Evolutionary conservation across 2,888 invertebrate genomes (phyloP).

Genomic region (Drosophila imparisetae): DNA sequence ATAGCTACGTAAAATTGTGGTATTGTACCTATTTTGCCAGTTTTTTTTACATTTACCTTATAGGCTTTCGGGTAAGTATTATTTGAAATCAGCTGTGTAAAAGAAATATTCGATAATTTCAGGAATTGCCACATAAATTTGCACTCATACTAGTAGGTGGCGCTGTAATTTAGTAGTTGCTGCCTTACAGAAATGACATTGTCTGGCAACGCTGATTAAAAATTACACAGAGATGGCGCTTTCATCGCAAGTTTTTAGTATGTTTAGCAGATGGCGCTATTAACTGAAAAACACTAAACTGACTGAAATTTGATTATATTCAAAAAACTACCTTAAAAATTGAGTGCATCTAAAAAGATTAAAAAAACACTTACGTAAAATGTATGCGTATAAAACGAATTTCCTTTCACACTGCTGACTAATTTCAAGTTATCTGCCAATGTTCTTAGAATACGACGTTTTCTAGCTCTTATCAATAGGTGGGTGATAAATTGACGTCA

Average conservation of each 20-base stretch:
- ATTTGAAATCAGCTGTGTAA: slow-evolving; percentile 32
- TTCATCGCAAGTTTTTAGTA: neutral
- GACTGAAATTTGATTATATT: neutral
- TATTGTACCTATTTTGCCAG: neutral
- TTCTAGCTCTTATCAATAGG: neutral
- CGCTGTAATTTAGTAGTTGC: neutral
- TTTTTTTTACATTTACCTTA: accelerated
- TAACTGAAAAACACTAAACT: neutral
- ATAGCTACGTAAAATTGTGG: accelerated
- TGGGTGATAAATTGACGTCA: neutral
- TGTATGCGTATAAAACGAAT: neutral
- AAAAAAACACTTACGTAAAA: neutral
- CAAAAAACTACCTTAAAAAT: neutral
- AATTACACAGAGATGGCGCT: slow-evolving; percentile 30
- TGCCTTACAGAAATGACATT: neutral
- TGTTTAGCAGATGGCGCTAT: slow-evolving; percentile 9
- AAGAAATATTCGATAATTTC: slow-evolving; percentile 14
- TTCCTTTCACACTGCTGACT: neutral
- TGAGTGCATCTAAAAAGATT: neutral
- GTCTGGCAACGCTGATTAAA: neutral
- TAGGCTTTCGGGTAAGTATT: neutral
- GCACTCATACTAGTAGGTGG: neutral
- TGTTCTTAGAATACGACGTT: neutral
- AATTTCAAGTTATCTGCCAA: neutral
- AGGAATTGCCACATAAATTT: neutral